Evolutionary conservation across 2,888 invertebrate species (phyloP), one percentile per base, ranked within the genome.

Genomic region (Biston betularia): DNA sequence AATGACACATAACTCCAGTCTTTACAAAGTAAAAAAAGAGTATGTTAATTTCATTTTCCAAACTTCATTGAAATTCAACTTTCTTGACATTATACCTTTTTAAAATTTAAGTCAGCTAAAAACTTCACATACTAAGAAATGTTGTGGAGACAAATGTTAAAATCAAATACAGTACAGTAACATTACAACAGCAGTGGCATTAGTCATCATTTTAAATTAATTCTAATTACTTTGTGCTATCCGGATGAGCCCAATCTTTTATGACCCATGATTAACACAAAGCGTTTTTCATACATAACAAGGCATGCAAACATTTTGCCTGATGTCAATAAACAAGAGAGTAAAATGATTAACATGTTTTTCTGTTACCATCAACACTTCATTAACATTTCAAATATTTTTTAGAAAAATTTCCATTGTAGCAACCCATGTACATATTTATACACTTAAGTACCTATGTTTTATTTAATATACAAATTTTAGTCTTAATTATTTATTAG

Each of bases 171-270:
- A 60, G 35, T 55, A 15, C 55, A 57, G 63, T 62, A 42, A 34
- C 40, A 62, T 11, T 57, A 34, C 14, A 63, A 24, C 24, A 54
- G 12, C 45, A 62, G 33, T 2, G 35, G 24, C 11, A 42, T 63
- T 58, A 59, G 54, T 67, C 63, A 67, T 63, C 58, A 58, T 34
- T 58, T 53, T 40, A 59, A 54, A 59, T 58, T 49, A 54, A 56
- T 53, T 38, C 33, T 57, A 63, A 67, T 67, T 67, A 62, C 42
- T 67, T 67, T 48, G 58, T 9, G 12, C 10, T 24, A n/a, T 54
- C 34, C 40, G 52, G 10, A 33, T 14, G 38, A 42, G n/a, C 10
- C 11, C 10, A 12, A 53, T n/a, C 35, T 50, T 5, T 56, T 63
- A 38, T 62, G 48, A 46, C 12, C 24, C 3, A 11, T 50, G 48